Evolutionary conservation across 2,113 vertebrate genomes (phyloP).

Genomic region (Sterrhoptilus dennistouni): DNA sequence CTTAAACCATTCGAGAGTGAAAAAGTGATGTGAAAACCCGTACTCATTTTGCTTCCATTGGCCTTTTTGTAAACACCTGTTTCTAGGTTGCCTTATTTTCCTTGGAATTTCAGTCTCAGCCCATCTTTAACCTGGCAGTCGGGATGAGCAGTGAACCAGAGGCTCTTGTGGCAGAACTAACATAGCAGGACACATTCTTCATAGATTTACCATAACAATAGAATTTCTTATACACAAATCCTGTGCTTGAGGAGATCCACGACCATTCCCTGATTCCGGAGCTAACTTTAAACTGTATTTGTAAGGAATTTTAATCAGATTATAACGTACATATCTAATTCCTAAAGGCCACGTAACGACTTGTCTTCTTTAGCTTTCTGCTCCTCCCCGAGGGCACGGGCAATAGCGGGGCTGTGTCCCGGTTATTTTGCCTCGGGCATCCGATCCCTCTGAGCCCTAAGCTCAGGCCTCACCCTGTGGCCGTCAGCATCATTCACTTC

Average conservation of each 20-base stretch:
- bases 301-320: conserved; percentile 11
- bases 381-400: not conserved
- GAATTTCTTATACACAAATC: conserved; percentile 2
- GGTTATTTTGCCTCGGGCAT: not conserved
- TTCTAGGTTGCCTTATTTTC: not conserved
- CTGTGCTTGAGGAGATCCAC: not conserved
- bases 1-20: not conserved
- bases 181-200: not conserved
- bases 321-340: not conserved
- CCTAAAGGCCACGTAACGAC: not conserved
- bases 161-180: not conserved
- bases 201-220: not conserved
- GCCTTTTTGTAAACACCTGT: not conserved
- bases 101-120: not conserved
- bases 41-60: not conserved
- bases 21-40: not conserved
- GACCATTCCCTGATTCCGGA: not conserved
- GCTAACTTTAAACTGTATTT: not conserved
- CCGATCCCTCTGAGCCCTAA: not conserved
- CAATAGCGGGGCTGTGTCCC: not conserved
- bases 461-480: not conserved
- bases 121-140: not conserved
- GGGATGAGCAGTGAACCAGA: not conserved
- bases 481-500: not conserved
- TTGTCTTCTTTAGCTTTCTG: not conserved